Evolutionary conservation across 2,113 vertebrate genomes (phyloP).

Genomic region (Sigmodon hispidus): DNA sequence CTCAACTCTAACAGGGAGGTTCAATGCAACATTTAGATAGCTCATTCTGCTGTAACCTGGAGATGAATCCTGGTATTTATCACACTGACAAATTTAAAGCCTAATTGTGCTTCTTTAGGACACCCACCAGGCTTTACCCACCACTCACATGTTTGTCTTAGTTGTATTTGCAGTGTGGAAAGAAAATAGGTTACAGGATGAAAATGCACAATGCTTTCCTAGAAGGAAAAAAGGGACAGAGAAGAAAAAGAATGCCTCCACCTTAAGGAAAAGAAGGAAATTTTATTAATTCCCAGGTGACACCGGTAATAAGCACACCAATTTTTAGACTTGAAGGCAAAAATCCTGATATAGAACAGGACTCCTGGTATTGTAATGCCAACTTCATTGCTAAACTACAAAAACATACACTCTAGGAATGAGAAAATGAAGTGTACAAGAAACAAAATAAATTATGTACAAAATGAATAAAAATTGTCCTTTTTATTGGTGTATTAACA

Average conservation of each 20-base stretch:
- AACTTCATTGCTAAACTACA: not conserved
- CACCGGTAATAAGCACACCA: not conserved
- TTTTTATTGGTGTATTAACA: not conserved
- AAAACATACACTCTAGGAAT: not conserved
- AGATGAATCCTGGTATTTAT: not conserved
- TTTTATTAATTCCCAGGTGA: conserved; percentile 28
- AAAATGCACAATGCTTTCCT: conserved; percentile 75
- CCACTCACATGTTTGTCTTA: conserved; percentile 86
- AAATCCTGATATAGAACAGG: not conserved
- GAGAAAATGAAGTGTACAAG: not conserved
- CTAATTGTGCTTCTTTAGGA: conserved; percentile 66
- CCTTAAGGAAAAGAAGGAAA: not conserved
- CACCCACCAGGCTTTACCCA: no score
- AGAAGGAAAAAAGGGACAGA: conserved; percentile 12
- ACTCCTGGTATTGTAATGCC: not conserved
- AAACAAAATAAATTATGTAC: not conserved
- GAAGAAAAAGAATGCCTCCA: conserved; percentile 19
- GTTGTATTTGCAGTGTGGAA: conserved; percentile 92
- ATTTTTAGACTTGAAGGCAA: not conserved
- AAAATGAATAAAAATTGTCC: not conserved
- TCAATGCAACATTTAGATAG: not conserved
- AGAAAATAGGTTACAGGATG: conserved; percentile 86
- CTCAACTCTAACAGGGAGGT: conserved; percentile 19
- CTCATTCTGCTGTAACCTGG: not conserved
- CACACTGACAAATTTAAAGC: conserved; percentile 62